A percentile compares a stretch with the other conserved stretches of the same genome.
phyloP scores from a whole-genome alignment of 2,888 invertebrate species.

The Heliconius charithonia region DNA sequence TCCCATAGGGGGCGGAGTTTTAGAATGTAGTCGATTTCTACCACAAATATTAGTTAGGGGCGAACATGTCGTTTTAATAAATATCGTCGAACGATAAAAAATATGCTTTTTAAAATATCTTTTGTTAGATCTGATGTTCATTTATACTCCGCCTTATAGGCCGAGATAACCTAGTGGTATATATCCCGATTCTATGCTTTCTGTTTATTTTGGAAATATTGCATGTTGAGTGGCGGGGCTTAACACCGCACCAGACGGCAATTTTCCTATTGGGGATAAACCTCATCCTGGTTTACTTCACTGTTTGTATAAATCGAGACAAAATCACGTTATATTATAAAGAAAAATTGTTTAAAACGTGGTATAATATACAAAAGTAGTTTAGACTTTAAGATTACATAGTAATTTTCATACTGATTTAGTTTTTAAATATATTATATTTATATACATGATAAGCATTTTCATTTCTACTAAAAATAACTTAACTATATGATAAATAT shows the following conservation, averaged over 20 bases:
- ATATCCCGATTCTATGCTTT: not conserved
- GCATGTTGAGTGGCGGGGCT: too few relatives aligned
- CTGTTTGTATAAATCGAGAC: not conserved
- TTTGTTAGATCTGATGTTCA: not conserved
- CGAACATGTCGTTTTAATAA: slow-evolving; percentile 88
- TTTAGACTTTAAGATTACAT: not conserved
- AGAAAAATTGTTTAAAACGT: too few relatives aligned
- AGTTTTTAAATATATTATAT: not conserved
- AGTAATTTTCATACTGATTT: not conserved
- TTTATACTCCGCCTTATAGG: not conserved
- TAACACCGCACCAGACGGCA: too few relatives aligned
- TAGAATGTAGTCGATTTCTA: slow-evolving; percentile 87
- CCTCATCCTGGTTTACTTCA: too few relatives aligned
- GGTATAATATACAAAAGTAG: not conserved
- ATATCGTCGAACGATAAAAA: slow-evolving; percentile 56
- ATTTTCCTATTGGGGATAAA: too few relatives aligned
- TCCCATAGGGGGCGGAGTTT: slow-evolving; percentile 84
- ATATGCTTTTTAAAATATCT: not conserved
- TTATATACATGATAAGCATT: not conserved
- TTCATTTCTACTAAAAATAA: not conserved
- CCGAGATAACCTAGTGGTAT: not conserved
- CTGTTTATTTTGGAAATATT: too few relatives aligned
- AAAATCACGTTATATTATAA: not conserved
- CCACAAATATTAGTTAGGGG: slow-evolving; percentile 89
- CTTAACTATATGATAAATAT: not conserved